Base-by-base conservation (phyloP, 2,888 invertebrate species). In the Catocala sponsa region DNA sequence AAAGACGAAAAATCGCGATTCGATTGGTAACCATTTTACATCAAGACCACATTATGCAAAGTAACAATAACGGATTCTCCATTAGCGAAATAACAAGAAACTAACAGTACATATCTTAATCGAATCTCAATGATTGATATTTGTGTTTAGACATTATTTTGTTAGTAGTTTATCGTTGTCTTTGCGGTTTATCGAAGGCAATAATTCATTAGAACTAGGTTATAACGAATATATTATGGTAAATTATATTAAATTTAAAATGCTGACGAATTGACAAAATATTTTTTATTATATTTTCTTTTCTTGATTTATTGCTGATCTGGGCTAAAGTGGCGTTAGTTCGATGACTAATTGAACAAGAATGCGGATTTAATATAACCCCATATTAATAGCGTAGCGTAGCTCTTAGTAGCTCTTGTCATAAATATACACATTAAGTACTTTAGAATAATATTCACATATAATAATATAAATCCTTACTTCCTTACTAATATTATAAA, bases 21-120 rank as follows among this genome's bases (percentile, higher is more conserved):
- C 41, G n/a, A 11, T 7, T n/a, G 10, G 13, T n/a, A 46, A 38
- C 6, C 6, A 49, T 53, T 59, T 49, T 54, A 35, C 53, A 55
- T 59, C 43, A 49, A 54, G 25, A 54, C 35, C 5, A 43, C 42
- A 49, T 54, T 54, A 55, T 42, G 35, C 15, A 54, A 52, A 56
- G 11, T 35, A 55, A 13, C 46, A 50, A 11, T 53, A 62, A 62
- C 53, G 58, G 52, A 10, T 32, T n/a, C 25, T 51, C 51, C 43
- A 59, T 55, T 59, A 52, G 47, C n/a, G 9, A 46, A 46, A 54
- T 41, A 42, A 63, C 50, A 49, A 42, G 32, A 50, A 47, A 13
- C 41, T 61, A 61, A 55, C 61, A 47, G 52, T 57, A 57, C 38
- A 52, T 51, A 56, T 62, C 56, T 62, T 48, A 62, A 56, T 62